Conservation (phyloP, 2,797 vertebrate genomes). For the Chaetodon trifasciatus region DNA sequence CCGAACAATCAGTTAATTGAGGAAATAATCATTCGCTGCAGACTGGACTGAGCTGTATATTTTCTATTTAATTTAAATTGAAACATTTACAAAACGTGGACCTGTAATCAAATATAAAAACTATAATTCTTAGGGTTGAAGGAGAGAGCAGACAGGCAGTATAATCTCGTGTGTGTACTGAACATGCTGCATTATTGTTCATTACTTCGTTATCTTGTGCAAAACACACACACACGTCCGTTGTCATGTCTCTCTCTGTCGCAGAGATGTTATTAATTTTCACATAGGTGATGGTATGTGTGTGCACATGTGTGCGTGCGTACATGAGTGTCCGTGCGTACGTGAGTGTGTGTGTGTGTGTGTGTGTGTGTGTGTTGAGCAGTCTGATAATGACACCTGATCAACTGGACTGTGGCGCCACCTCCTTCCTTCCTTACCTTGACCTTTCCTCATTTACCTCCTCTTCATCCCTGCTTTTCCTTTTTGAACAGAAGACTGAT, state of each 20-base stretch:
- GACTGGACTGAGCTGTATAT: background rate
- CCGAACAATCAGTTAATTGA: background rate
- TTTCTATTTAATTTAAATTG: background rate
- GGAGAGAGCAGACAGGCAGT: constrained; percentile 6
- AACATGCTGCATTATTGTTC: constrained; percentile 44
- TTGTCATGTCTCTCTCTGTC: constrained; percentile 20
- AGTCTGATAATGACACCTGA: constrained; percentile 16
- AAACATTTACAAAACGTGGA: background rate
- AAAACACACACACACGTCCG: constrained; percentile 9
- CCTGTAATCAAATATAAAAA: background rate
- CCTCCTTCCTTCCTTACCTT: too few relatives aligned
- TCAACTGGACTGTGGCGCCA: constrained; percentile 19
- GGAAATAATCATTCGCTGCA: background rate
- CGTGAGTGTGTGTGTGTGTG: background rate
- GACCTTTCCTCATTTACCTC: too few relatives aligned
- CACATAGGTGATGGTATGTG: constrained; percentile 39
- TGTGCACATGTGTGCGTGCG: constrained; percentile 6
- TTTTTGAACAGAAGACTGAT: background rate
- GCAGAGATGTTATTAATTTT: constrained; percentile 44
- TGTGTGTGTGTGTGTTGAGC: background rate
- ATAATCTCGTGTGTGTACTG: constrained; percentile 38
- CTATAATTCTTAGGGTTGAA: background rate
- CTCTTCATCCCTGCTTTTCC: too few relatives aligned
- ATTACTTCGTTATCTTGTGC: constrained; percentile 34
- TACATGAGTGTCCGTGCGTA: background rate